Evolutionary conservation across 2,113 vertebrate genomes (phyloP), one percentile per base, ranked within the genome.

Genomic region (Terrapene triunguis): DNA sequence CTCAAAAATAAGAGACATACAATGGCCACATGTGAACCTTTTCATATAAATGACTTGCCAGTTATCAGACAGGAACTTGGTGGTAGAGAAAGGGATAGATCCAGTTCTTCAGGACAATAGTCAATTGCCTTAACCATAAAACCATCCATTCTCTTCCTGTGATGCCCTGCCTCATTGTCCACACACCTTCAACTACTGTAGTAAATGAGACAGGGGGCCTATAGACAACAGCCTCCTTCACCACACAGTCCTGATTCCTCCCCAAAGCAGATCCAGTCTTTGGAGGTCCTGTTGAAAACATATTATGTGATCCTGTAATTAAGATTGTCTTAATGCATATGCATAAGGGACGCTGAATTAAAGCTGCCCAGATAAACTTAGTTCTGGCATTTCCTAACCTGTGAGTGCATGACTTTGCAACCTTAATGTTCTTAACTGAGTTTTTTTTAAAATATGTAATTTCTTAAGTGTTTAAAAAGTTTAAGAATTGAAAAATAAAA

Each of bases 11-110:
- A 93, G 76, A 82, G 42, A 88, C 35, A 69, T 69, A 35, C 5
- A 88, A 22, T 0, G 25, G 95, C 93, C 83, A 95, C 48, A 92
- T 69, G 82, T 44, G 74, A 87, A 90, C 51, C 54, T 53, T 92
- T 88, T 94, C 35, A 22, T 53, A 84, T 89, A 92, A 92, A 78
- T 74, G 53, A 32, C 93, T 3, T 95, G 81, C 93, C 92, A 72
- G 90, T 21, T 76, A 69, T 80, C 59, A 87, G 27, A 81, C 14
- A 83, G 85, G 54, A 96, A 84, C 80, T 22, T 29, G 62, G 1
- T 89, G 55, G 89, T 84, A 87, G 90, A 86, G 62, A 78, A 17
- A 88, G 38, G 86, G 14, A n/a, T 72, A 85, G 89, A 83, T 8
- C 69, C 62, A 84, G 85, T 74, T 32, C 55, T 74, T 93, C 38